Conservation (phyloP, 2,113 vertebrate genomes). For the Cavia porcellus region DNA sequence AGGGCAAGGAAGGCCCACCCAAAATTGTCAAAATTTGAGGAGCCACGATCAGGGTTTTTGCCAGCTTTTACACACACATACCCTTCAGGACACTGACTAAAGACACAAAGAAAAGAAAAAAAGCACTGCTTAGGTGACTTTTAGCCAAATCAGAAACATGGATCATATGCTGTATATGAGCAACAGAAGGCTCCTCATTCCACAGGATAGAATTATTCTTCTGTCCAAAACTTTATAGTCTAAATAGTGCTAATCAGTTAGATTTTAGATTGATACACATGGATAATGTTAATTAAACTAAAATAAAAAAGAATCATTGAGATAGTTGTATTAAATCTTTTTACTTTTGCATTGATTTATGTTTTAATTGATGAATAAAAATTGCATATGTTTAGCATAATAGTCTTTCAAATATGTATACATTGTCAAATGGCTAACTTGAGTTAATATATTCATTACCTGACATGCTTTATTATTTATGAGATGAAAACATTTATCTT, state of each 20-base stretch:
- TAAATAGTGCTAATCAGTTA: background rate
- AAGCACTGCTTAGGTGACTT: background rate
- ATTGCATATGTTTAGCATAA: background rate
- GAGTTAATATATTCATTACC: background rate
- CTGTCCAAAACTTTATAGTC: background rate
- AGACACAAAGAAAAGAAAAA: background rate
- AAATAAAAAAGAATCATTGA: background rate
- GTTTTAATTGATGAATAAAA: background rate
- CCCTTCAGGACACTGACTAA: slow-evolving; percentile 83
- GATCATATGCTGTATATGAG: background rate
- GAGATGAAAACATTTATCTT: background rate
- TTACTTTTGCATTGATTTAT: background rate
- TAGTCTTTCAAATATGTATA: background rate
- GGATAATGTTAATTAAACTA: background rate
- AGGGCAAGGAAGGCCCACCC: slow-evolving; percentile 93
- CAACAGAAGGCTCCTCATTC: background rate
- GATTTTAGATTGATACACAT: background rate
- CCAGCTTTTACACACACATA: slow-evolving; percentile 83
- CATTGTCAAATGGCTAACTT: background rate
- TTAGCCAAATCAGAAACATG: background rate
- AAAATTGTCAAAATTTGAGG: slow-evolving; percentile 93
- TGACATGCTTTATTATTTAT: background rate
- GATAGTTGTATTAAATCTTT: background rate
- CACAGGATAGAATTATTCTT: background rate
- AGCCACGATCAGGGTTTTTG: slow-evolving; percentile 90